Percentiles rank a stretch among this genome's conserved stretches.
Evolutionary conservation across 1,140 invertebrate genomes (phyloP).

Genomic region (Drosophila pruinosa): DNA sequence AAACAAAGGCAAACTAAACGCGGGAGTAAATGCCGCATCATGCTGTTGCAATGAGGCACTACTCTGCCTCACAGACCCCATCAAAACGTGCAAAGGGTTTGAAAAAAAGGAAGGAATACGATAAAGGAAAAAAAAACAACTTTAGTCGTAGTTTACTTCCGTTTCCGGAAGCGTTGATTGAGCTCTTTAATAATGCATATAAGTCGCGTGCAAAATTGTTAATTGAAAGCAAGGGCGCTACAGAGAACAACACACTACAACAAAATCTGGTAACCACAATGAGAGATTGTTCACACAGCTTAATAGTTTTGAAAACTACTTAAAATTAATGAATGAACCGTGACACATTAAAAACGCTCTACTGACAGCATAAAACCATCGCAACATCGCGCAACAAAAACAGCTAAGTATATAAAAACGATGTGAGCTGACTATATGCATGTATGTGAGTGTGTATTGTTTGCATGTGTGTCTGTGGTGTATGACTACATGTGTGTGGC

Average conservation of each 20-base stretch:
- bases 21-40: constrained; percentile 62
- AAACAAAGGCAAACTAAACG: constrained; percentile 70
- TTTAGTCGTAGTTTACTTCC: constrained; percentile 49
- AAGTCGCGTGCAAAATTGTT: constrained; percentile 32
- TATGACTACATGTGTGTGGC: constrained; percentile 10
- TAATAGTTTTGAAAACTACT: constrained; percentile 70
- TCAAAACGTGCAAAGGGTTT: background rate
- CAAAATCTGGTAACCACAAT: constrained; percentile 41
- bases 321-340: constrained; percentile 76
- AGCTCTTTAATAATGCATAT: constrained; percentile 70
- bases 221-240: constrained; percentile 47
- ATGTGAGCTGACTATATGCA: constrained; percentile 8
- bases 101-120: constrained; percentile 3
- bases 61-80: background rate
- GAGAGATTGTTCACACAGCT: constrained; percentile 54
- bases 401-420: constrained; percentile 21
- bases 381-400: constrained; percentile 18
- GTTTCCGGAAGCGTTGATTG: constrained; percentile 65
- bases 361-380: constrained; percentile 62
- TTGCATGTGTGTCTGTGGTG: background rate
- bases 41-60: constrained; percentile 10
- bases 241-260: background rate
- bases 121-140: constrained; percentile 16
- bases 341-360: constrained; percentile 64
- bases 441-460: constrained; percentile 1